Evolutionary conservation across 2,888 invertebrate genomes (phyloP).

Genomic region (Limnephilus marmoratus): DNA sequence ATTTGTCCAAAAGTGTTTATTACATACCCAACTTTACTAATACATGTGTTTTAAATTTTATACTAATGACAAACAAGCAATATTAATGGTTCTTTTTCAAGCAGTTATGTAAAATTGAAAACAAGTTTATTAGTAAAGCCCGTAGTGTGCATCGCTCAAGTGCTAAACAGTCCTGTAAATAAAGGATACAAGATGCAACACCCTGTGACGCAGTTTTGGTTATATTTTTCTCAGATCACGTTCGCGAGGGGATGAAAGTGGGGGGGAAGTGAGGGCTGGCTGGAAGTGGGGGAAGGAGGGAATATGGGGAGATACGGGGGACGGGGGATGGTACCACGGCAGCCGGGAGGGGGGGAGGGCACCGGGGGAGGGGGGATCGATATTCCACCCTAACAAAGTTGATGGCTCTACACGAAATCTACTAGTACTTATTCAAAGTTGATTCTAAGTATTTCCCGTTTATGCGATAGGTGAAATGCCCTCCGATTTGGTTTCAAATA

Average conservation of each 20-base stretch:
- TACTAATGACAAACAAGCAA: no score
- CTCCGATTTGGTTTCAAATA: neutral
- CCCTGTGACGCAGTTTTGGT: slow-evolving; percentile 35
- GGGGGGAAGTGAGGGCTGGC: neutral
- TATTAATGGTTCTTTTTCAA: no score
- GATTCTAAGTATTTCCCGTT: slow-evolving; percentile 42
- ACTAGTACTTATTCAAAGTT: slow-evolving; percentile 47
- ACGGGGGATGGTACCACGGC: neutral
- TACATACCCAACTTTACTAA: no score
- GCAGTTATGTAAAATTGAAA: no score
- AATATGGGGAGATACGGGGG: neutral
- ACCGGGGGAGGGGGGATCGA: slow-evolving; percentile 25
- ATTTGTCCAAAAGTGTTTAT: no score
- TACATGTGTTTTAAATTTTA: no score
- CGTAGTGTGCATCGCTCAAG: neutral
- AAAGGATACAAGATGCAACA: neutral
- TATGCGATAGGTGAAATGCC: slow-evolving; percentile 25
- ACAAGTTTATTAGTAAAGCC: neutral
- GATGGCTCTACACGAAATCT: slow-evolving; percentile 51
- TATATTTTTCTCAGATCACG: slow-evolving; percentile 54
- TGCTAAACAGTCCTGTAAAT: neutral
- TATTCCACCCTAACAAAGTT: slow-evolving; percentile 37
- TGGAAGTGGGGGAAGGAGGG: neutral
- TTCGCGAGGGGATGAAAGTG: neutral
- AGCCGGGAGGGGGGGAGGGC: neutral